These are phyloP conservation scores for Chrosomus eos DNA, from an alignment of 2,797 vertebrate genomes.

Conservation along the genomic window DNA sequence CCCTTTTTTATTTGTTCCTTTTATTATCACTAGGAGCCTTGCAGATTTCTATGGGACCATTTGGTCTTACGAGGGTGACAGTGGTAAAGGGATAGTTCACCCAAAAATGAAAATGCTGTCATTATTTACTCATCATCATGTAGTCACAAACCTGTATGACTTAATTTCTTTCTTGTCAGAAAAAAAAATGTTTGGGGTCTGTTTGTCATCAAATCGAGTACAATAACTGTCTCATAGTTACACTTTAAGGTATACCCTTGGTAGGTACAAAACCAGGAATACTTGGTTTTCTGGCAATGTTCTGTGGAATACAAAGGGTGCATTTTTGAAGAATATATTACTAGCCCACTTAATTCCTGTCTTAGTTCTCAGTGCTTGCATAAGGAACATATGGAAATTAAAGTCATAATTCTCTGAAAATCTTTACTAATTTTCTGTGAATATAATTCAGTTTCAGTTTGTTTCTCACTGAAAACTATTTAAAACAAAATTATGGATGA, in stretches of 20 bases:
- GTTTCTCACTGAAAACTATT: not conserved
- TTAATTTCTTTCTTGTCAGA: not conserved
- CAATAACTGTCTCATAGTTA: not conserved
- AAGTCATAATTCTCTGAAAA: not conserved
- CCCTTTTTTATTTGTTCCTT: not conserved
- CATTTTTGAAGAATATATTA: not conserved
- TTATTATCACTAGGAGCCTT: slow-evolving; percentile 16
- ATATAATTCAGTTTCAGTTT: not conserved
- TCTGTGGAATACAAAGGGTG: not conserved
- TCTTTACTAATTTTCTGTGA: not conserved
- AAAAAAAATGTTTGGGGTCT: not conserved
- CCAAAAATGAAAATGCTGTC: not conserved
- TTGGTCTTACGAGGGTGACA: slow-evolving; percentile 17
- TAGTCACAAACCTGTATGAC: not conserved
- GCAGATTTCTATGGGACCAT: slow-evolving; percentile 49
- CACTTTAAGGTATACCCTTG: not conserved
- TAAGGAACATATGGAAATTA: not conserved
- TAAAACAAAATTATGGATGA: not conserved
- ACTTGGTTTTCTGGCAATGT: not conserved
- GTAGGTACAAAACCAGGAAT: not conserved
- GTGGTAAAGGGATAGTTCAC: slow-evolving; percentile 62
- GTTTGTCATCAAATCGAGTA: not conserved
- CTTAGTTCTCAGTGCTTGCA: not conserved
- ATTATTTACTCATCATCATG: not conserved
- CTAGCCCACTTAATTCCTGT: not conserved